Conservation (phyloP, 2,888 invertebrate genomes). For the Chirona hameri region DNA sequence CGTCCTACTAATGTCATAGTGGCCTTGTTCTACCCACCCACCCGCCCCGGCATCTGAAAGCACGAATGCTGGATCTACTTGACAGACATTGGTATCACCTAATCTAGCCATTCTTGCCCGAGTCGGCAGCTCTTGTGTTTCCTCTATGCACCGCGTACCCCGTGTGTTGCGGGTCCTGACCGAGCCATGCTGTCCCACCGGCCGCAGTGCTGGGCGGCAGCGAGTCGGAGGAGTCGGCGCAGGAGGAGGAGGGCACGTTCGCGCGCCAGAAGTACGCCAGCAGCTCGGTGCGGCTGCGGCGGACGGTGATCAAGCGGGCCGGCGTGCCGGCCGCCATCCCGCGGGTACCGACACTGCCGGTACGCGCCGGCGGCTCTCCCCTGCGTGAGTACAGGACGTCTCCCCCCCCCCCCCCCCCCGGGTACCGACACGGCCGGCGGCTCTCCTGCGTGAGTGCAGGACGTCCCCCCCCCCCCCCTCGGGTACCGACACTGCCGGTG, state of each 20-base stretch:
- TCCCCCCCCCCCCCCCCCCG: too few relatives aligned
- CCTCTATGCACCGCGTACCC: too few relatives aligned
- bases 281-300: slow-evolving; percentile 23
- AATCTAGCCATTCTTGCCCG: too few relatives aligned
- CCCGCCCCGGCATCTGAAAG: too few relatives aligned
- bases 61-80: too few relatives aligned
- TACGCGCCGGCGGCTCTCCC: background rate
- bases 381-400: slow-evolving; percentile 25
- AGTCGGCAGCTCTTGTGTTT: too few relatives aligned
- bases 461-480: too few relatives aligned
- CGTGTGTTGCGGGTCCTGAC: background rate
- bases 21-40: too few relatives aligned
- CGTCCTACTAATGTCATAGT: too few relatives aligned
- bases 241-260: slow-evolving; percentile 14
- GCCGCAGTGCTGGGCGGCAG: background rate
- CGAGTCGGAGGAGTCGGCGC: slow-evolving; percentile 6
- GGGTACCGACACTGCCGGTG: background rate
- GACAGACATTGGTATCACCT: too few relatives aligned
- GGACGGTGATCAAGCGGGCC: slow-evolving; percentile 1
- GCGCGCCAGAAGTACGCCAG: slow-evolving; percentile 8
- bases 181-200: background rate
- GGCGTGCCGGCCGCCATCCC: slow-evolving; percentile 25
- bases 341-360: background rate
- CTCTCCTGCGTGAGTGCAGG: too few relatives aligned
- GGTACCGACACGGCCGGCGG: too few relatives aligned